Percentiles rank a stretch among this genome's conserved stretches.
Conservation (phyloP, 2,888 invertebrate genomes). For the Eutolmus rufibarbis region DNA sequence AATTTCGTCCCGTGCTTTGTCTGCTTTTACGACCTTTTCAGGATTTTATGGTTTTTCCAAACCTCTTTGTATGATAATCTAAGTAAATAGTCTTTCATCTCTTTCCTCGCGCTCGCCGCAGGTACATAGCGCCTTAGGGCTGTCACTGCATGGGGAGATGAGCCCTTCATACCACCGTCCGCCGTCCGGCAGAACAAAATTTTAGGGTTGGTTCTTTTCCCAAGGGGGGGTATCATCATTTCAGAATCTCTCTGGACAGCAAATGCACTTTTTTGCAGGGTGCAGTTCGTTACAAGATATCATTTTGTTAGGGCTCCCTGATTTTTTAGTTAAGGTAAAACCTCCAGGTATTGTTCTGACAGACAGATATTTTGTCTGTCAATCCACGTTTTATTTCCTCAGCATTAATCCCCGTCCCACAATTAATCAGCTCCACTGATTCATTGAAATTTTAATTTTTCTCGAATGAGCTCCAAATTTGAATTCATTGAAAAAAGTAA, state of each 20-base stretch:
- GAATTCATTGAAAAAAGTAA: not conserved
- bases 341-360: not conserved
- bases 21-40: constrained; percentile 33
- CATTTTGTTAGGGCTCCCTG: not conserved
- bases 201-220: not conserved
- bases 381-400: not conserved
- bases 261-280: not conserved
- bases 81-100: constrained; percentile 41
- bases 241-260: not conserved
- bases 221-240: not conserved
- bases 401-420: not conserved
- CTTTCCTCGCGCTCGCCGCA: constrained; percentile 22
- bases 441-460: constrained; percentile 42
- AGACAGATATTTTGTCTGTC: not conserved
- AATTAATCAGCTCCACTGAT: constrained; percentile 37
- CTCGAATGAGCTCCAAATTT: not conserved
- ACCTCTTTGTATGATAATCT: constrained; percentile 43
- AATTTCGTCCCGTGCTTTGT: constrained; percentile 12
- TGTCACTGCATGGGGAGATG: not conserved
- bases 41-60: constrained; percentile 30
- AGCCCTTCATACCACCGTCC: not conserved
- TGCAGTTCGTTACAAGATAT: not conserved
- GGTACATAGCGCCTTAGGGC: not conserved
- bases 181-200: not conserved
- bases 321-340: not conserved